Percentiles rank a stretch among this genome's conserved stretches.
phyloP scores from a whole-genome alignment of 2,888 invertebrate genomes.

The Blera fallax region DNA sequence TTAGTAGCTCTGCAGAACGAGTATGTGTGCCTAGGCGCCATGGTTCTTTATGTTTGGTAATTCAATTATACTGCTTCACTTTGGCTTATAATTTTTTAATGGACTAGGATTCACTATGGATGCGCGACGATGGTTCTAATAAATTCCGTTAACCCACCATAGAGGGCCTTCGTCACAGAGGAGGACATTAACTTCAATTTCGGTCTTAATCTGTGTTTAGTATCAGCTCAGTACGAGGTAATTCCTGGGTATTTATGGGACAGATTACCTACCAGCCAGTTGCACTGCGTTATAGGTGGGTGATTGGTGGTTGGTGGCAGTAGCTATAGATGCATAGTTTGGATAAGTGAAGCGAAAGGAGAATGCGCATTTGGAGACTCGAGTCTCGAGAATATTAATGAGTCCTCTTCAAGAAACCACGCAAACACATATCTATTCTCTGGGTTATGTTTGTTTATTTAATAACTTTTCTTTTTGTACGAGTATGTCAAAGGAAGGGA shows the following conservation, averaged over 20 bases:
- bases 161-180: neutral
- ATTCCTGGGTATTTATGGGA: constrained; percentile 52
- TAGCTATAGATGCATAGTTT: neutral
- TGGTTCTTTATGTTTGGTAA: constrained; percentile 39
- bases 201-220: constrained; percentile 39
- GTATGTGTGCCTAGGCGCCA: constrained; percentile 35
- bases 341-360: neutral
- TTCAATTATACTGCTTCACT: constrained; percentile 46
- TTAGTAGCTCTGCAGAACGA: neutral
- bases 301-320: neutral
- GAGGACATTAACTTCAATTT: constrained; percentile 46
- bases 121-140: constrained; percentile 2
- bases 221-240: constrained; percentile 31
- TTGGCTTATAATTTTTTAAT: constrained; percentile 59
- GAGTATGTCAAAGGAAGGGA: neutral
- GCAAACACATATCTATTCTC: neutral
- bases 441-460: constrained; percentile 41
- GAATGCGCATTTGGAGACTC: constrained; percentile 3
- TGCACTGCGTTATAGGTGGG: constrained; percentile 1
- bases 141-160: constrained; percentile 19
- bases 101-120: constrained; percentile 34
- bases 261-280: constrained; percentile 41
- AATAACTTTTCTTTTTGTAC: neutral
- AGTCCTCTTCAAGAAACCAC: neutral
- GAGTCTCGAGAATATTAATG: constrained; percentile 9